A percentile compares a stretch with the other conserved stretches of the same genome.
These are phyloP conservation scores for Riparia riparia DNA, from an alignment of 2,113 vertebrate genomes.

Conservation along the genomic window DNA sequence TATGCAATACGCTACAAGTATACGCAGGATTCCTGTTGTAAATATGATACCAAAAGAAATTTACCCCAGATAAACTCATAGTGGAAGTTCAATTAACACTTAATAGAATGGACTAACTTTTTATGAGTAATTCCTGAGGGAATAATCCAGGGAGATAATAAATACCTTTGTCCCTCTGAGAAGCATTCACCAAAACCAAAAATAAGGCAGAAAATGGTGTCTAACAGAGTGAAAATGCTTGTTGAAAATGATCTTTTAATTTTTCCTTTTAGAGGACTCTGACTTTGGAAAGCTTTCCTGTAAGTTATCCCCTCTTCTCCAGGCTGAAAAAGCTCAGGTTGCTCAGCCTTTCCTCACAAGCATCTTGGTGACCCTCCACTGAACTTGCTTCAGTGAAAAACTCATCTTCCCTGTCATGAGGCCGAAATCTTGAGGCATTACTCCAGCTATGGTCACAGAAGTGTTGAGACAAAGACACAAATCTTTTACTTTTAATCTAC, in stretches of 20 bases:
- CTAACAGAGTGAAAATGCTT: background rate
- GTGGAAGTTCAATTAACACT: background rate
- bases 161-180: background rate
- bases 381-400: background rate
- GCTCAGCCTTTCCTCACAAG: background rate
- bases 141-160: background rate
- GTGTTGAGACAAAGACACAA: background rate
- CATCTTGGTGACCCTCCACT: background rate
- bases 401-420: background rate
- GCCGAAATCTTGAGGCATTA: background rate
- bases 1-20: conserved; percentile 29
- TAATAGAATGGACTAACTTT: background rate
- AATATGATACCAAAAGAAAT: conserved; percentile 10
- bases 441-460: background rate
- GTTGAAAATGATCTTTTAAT: background rate
- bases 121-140: background rate
- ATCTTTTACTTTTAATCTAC: background rate
- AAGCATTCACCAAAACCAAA: background rate
- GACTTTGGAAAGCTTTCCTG: background rate
- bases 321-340: background rate
- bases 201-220: background rate
- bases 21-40: background rate
- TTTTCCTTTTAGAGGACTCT: background rate
- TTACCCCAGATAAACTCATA: background rate
- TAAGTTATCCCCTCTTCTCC: background rate